phyloP scores from a whole-genome alignment of 1,140 invertebrate genomes.

The Monochamus saltuarius region DNA sequence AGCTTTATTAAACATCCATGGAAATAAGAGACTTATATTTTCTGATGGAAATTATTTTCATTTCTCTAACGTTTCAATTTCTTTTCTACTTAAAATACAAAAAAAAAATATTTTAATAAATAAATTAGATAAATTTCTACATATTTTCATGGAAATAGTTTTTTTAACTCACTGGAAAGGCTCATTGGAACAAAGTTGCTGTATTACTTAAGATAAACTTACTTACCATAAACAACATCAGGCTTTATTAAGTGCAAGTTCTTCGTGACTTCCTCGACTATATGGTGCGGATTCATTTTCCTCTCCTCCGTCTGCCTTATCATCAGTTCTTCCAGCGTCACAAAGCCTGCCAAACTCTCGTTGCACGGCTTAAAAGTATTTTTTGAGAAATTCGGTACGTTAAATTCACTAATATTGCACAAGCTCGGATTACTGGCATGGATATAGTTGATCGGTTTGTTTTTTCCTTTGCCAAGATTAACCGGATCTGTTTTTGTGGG shows the following conservation, averaged over 20 bases:
- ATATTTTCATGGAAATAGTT: no score
- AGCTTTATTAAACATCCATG: no score
- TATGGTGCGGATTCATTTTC: conserved; percentile 43
- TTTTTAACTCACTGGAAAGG: no score
- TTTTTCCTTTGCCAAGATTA: conserved; percentile 35
- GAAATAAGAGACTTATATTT: no score
- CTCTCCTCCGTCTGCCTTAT: conserved; percentile 70
- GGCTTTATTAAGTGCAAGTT: conserved; percentile 56
- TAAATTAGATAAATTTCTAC: no score
- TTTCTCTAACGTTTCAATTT: no score
- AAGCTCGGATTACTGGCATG: conserved; percentile 69
- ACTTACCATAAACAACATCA: conserved; percentile 59
- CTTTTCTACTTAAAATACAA: no score
- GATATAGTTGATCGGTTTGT: conserved; percentile 60
- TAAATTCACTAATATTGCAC: conserved; percentile 55
- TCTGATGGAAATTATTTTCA: no score
- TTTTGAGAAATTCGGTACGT: conserved; percentile 29
- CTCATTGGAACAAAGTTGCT: no score
- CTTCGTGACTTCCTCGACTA: conserved; percentile 56
- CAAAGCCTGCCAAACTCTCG: conserved; percentile 53
- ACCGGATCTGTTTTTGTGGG: background rate
- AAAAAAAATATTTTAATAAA: no score
- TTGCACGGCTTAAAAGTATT: conserved; percentile 33
- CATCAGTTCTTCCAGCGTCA: conserved; percentile 75
- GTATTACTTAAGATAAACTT: no score